Evolutionary conservation across 2,113 vertebrate species (phyloP).

Genomic region (Uropsilus gracilis): DNA sequence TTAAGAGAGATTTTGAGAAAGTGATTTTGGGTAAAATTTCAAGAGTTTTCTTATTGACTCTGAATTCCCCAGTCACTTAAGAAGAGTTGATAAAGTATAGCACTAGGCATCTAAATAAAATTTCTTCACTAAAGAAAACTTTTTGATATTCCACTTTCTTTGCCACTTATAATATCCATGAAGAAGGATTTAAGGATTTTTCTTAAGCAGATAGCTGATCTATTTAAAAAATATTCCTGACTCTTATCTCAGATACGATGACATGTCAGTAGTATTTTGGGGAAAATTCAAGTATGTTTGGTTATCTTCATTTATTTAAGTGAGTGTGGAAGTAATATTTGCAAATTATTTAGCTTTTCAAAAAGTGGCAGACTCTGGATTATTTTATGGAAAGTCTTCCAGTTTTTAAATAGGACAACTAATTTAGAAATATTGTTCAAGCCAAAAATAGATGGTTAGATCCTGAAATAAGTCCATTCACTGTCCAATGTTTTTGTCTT

Average conservation of each 20-base stretch:
- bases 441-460: neutral
- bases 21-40: neutral
- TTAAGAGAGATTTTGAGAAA: neutral
- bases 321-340: neutral
- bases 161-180: neutral
- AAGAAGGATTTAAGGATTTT: neutral
- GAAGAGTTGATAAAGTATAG: neutral
- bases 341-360: neutral
- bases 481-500: neutral
- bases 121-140: neutral
- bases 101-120: neutral
- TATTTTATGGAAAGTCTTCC: neutral
- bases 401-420: neutral
- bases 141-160: neutral
- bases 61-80: neutral
- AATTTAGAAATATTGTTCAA: neutral
- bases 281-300: neutral
- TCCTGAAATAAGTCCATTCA: neutral
- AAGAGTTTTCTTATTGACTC: neutral
- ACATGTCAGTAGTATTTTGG: constrained; percentile 8
- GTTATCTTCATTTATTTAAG: neutral
- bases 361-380: constrained; percentile 10
- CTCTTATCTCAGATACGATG: neutral
- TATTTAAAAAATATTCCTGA: neutral
- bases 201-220: neutral